phyloP scores from a whole-genome alignment of 2,113 vertebrate species.

The Apeltes quadracus region DNA sequence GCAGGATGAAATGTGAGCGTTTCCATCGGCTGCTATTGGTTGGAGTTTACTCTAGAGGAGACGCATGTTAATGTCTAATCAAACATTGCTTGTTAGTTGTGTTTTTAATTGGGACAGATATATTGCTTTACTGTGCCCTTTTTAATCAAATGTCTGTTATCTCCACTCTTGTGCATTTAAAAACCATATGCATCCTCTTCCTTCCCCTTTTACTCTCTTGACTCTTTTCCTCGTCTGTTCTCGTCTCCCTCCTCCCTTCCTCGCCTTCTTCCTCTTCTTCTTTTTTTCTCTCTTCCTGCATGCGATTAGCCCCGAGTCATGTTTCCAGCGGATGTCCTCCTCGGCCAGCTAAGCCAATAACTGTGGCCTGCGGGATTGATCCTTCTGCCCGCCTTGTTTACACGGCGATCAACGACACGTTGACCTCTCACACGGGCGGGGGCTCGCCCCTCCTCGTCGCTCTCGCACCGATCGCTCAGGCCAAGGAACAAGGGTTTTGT shows the following conservation, averaged over 20 bases:
- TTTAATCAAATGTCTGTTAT: neutral
- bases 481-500: slow-evolving; percentile 38
- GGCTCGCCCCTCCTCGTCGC: slow-evolving; percentile 56
- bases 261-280: neutral
- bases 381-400: slow-evolving; percentile 67
- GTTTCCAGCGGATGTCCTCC: slow-evolving; percentile 34
- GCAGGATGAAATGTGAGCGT: neutral
- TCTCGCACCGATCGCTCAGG: slow-evolving; percentile 49
- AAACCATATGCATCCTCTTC: neutral
- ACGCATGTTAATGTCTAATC: neutral
- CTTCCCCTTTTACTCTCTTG: neutral
- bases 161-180: neutral
- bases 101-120: neutral
- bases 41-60: neutral
- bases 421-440: slow-evolving; percentile 72
- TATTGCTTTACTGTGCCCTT: neutral
- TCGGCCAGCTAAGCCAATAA: slow-evolving; percentile 56
- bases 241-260: neutral
- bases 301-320: slow-evolving; percentile 36
- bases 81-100: neutral
- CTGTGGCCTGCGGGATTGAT: slow-evolving; percentile 55
- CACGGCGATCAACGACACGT: slow-evolving; percentile 53
- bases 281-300: slow-evolving; percentile 6
- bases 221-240: neutral
- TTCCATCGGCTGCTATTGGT: neutral